Conservation (phyloP, 1,140 invertebrate genomes). For the Brachionus koreanus region DNA sequence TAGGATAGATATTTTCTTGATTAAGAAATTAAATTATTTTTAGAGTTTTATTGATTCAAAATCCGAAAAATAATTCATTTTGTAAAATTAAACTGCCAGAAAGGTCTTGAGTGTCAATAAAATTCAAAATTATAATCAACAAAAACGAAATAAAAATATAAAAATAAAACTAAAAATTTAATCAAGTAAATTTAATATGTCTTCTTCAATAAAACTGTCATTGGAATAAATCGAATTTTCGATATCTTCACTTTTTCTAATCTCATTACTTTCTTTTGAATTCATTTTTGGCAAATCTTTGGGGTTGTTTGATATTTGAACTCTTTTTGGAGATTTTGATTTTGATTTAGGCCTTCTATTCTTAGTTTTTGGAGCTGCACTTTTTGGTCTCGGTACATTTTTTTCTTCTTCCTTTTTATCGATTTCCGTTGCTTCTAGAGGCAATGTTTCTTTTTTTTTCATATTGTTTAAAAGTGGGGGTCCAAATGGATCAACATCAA, state of each 20-base stretch:
- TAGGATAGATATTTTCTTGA: neutral
- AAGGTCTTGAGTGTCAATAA: neutral
- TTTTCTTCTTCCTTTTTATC: neutral
- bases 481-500: constrained; percentile 38
- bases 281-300: constrained; percentile 21
- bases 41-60: neutral
- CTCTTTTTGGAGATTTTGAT: constrained; percentile 44
- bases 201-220: constrained; percentile 16
- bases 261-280: neutral
- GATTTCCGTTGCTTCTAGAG: neutral
- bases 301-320: constrained; percentile 7
- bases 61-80: neutral
- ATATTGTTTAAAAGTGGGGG: neutral
- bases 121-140: neutral
- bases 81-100: neutral
- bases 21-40: neutral
- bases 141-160: neutral
- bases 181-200: neutral
- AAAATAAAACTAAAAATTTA: constrained; percentile 21
- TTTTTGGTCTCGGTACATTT: neutral
- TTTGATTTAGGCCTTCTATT: constrained; percentile 2
- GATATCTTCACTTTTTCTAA: neutral
- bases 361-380: neutral
- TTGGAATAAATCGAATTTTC: neutral
- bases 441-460: neutral